Conservation (phyloP, 2,797 vertebrate genomes). For the Silurus aristotelis region DNA sequence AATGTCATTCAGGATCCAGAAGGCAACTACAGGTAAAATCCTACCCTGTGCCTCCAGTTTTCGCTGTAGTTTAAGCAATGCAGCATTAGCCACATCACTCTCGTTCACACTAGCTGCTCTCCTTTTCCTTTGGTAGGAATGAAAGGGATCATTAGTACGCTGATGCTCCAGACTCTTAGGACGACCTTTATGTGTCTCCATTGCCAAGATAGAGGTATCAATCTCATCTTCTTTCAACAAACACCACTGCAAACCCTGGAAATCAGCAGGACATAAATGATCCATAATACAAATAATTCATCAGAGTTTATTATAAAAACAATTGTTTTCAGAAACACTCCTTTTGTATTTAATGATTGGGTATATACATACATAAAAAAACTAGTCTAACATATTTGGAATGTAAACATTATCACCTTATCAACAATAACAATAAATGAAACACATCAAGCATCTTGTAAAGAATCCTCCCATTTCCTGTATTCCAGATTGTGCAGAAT, state of each 20-base stretch:
- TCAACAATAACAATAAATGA: not conserved
- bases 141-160: conserved; percentile 62
- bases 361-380: not conserved
- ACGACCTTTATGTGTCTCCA: conserved; percentile 87
- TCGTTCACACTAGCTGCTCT: conserved; percentile 76
- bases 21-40: conserved; percentile 2
- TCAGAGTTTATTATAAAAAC: not conserved
- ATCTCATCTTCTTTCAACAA: conserved; percentile 88
- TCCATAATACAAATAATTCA: not conserved
- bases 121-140: conserved; percentile 75
- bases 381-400: not conserved
- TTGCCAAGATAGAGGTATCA: conserved; percentile 80
- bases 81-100: conserved; percentile 74
- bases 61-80: conserved; percentile 84
- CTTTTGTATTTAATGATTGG: not conserved
- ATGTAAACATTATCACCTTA: not conserved
- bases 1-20: not conserved
- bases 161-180: conserved; percentile 78
- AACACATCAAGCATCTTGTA: not conserved
- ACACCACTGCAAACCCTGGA: conserved; percentile 90
- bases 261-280: conserved; percentile 5
- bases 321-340: not conserved
- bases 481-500: not conserved
- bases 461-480: not conserved
- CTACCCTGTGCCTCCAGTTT: conserved; percentile 93